phyloP scores from a whole-genome alignment of 2,888 invertebrate species.

The Notodromas monacha region DNA sequence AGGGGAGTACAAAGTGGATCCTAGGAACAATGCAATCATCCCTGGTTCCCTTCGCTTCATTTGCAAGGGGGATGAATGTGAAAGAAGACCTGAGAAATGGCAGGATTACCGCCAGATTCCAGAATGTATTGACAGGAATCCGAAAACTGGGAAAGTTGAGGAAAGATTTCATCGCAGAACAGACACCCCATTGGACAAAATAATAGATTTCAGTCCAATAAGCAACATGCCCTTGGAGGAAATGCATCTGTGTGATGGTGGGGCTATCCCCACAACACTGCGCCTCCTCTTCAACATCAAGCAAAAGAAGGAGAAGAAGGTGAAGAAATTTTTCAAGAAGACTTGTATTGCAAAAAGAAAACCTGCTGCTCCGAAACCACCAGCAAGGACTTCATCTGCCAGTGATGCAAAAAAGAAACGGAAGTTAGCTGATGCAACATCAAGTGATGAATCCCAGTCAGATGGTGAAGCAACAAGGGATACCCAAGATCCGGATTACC shows the following conservation, averaged over 20 bases:
- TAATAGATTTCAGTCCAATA: slow-evolving; percentile 4
- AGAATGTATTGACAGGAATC: slow-evolving; percentile 4
- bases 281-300: slow-evolving; percentile 4
- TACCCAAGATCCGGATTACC: slow-evolving; percentile 4
- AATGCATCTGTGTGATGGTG: slow-evolving; percentile 4
- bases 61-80: slow-evolving; percentile 4
- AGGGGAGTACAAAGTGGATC: slow-evolving; percentile 4
- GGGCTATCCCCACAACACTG: slow-evolving; percentile 4
- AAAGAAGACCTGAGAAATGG: slow-evolving; percentile 4
- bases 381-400: slow-evolving; percentile 4
- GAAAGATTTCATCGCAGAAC: slow-evolving; percentile 4
- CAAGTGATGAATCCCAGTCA: slow-evolving; percentile 4
- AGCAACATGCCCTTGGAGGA: slow-evolving; percentile 4
- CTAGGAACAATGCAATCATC: slow-evolving; percentile 4
- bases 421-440: slow-evolving; percentile 4
- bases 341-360: slow-evolving; percentile 4
- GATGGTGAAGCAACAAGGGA: slow-evolving; percentile 4
- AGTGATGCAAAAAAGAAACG: slow-evolving; percentile 4
- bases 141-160: slow-evolving; percentile 4
- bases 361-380: slow-evolving; percentile 4
- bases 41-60: slow-evolving; percentile 4
- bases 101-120: slow-evolving; percentile 4
- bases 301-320: slow-evolving; percentile 4
- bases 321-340: slow-evolving; percentile 4
- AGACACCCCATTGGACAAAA: slow-evolving; percentile 4